Conservation (phyloP, 2,113 vertebrate genomes). For the Ciconia boyciana region DNA sequence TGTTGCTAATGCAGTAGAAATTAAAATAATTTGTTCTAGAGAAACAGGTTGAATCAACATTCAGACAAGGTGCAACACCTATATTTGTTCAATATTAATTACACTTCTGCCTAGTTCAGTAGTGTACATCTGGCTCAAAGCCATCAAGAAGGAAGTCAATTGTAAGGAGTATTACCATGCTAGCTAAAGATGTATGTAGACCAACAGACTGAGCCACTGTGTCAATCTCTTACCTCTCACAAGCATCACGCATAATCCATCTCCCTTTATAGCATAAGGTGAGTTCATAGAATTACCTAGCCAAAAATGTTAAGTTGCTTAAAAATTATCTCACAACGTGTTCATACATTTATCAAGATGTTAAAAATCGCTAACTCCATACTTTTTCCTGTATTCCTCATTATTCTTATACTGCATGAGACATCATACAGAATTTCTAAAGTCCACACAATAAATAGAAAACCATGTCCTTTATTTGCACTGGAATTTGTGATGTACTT, state of each 20-base stretch:
- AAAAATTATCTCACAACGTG: not conserved
- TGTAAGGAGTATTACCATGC: not conserved
- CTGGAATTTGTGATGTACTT: not conserved
- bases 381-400: not conserved
- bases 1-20: not conserved
- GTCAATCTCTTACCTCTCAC: not conserved
- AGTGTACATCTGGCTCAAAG: not conserved
- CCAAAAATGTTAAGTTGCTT: not conserved
- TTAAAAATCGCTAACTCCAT: not conserved
- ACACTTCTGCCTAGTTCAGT: not conserved
- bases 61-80: not conserved
- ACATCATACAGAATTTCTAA: not conserved
- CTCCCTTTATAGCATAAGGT: not conserved
- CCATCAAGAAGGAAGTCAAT: not conserved
- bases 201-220: not conserved
- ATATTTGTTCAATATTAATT: conserved; percentile 22
- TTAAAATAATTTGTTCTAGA: not conserved
- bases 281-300: not conserved
- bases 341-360: not conserved
- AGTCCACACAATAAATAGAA: not conserved
- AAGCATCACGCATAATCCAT: not conserved
- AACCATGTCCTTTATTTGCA: not conserved
- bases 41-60: not conserved
- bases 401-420: not conserved
- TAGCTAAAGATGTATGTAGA: not conserved